Percentiles rank a stretch among this genome's conserved stretches.
Evolutionary conservation across 2,888 invertebrate species (phyloP).

Genomic region (Polietes domitor): DNA sequence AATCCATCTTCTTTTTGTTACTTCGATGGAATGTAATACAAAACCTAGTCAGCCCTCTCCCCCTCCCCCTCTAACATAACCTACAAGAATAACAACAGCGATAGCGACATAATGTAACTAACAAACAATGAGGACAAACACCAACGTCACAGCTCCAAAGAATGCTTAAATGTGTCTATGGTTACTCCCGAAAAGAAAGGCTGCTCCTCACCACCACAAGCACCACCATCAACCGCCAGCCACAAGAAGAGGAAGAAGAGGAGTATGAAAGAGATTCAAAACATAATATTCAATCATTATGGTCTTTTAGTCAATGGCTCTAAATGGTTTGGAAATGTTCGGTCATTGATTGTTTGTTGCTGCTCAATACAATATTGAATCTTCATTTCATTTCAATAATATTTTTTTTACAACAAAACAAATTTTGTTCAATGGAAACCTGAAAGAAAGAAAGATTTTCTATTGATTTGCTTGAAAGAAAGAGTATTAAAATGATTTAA

Average conservation of each 20-base stretch:
- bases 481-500: neutral
- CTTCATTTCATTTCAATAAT: neutral
- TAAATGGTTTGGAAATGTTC: conserved; percentile 9
- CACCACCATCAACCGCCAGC: neutral
- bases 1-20: conserved; percentile 77
- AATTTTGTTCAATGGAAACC: neutral
- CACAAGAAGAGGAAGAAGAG: neutral
- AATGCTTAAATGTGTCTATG: conserved; percentile 1
- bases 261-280: neutral
- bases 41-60: conserved; percentile 27
- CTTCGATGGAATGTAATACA: conserved; percentile 57
- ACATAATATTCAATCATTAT: conserved; percentile 23
- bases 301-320: conserved; percentile 28
- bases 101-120: conserved; percentile 22
- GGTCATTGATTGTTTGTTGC: conserved; percentile 1
- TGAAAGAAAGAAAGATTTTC: neutral
- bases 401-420: neutral
- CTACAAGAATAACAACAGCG: conserved; percentile 24
- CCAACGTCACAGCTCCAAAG: conserved; percentile 22
- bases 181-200: conserved; percentile 19
- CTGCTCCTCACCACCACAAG: neutral
- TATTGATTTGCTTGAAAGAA: neutral
- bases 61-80: neutral
- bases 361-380: neutral
- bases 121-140: conserved; percentile 51